Evolutionary conservation across 2,888 invertebrate genomes (phyloP).

Genomic region (Troilus luridus): DNA sequence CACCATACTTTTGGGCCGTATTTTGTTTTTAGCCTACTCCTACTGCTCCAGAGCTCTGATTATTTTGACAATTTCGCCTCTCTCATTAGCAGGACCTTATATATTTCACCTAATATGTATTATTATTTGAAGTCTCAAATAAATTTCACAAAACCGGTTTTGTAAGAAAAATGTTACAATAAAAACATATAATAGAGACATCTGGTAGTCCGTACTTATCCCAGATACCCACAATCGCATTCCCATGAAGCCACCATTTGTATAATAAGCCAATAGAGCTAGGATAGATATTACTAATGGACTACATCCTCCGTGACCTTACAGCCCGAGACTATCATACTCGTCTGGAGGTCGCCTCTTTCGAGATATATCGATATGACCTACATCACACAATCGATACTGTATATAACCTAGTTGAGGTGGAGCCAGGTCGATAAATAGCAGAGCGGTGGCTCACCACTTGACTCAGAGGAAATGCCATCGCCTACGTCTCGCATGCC

Average conservation of each 20-base stretch:
- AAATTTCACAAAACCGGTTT: too few relatives aligned
- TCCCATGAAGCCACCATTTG: background rate
- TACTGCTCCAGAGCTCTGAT: too few relatives aligned
- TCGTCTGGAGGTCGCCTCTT: background rate
- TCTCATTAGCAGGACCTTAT: too few relatives aligned
- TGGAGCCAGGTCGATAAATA: constrained; percentile 35
- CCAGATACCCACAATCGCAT: background rate
- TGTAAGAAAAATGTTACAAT: too few relatives aligned
- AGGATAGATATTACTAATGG: background rate
- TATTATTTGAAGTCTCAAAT: too few relatives aligned
- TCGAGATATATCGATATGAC: background rate
- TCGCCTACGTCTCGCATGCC: background rate
- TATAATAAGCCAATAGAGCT: background rate
- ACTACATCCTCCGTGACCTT: background rate
- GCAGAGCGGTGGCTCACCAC: background rate
- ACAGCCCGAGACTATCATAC: background rate
- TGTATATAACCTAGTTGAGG: constrained; percentile 22
- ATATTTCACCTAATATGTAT: too few relatives aligned
- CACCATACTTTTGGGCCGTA: too few relatives aligned
- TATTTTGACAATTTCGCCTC: too few relatives aligned
- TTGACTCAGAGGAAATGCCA: constrained; percentile 55
- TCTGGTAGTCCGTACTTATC: background rate
- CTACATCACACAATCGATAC: background rate
- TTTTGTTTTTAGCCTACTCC: too few relatives aligned
- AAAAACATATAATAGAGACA: background rate